Conservation (phyloP, 1,140 invertebrate genomes). For the Calephelis nemesis region DNA sequence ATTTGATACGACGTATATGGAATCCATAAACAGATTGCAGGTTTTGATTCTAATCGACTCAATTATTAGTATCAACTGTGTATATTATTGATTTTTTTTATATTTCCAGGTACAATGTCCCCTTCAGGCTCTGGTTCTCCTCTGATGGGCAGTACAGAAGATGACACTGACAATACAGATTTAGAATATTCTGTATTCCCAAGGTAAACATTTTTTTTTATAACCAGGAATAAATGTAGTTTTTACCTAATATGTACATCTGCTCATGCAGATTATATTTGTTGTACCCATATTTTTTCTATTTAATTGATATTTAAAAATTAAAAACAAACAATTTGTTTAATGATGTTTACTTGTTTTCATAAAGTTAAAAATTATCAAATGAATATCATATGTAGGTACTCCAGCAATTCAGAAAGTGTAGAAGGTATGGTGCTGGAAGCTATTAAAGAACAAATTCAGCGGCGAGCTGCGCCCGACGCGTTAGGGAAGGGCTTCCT, state of each 20-base stretch:
- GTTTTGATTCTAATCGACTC: too few relatives aligned
- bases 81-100: neutral
- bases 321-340: too few relatives aligned
- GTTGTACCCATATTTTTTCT: too few relatives aligned
- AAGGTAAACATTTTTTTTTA: constrained; percentile 44
- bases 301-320: too few relatives aligned
- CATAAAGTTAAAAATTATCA: constrained; percentile 4
- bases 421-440: constrained; percentile 92
- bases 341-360: too few relatives aligned
- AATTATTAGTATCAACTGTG: too few relatives aligned
- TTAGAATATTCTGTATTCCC: constrained; percentile 71
- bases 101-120: constrained; percentile 56
- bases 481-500: constrained; percentile 93
- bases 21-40: too few relatives aligned
- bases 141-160: constrained; percentile 67
- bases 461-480: constrained; percentile 90
- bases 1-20: too few relatives aligned
- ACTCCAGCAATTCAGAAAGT: constrained; percentile 79
- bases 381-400: constrained; percentile 39
- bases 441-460: constrained; percentile 92
- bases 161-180: constrained; percentile 67
- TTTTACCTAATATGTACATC: too few relatives aligned
- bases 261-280: too few relatives aligned
- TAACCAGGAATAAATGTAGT: neutral
- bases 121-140: constrained; percentile 74